Evolutionary conservation across 2,113 vertebrate genomes (phyloP).

Genomic region (Rhinopomastus cyanomelas): DNA sequence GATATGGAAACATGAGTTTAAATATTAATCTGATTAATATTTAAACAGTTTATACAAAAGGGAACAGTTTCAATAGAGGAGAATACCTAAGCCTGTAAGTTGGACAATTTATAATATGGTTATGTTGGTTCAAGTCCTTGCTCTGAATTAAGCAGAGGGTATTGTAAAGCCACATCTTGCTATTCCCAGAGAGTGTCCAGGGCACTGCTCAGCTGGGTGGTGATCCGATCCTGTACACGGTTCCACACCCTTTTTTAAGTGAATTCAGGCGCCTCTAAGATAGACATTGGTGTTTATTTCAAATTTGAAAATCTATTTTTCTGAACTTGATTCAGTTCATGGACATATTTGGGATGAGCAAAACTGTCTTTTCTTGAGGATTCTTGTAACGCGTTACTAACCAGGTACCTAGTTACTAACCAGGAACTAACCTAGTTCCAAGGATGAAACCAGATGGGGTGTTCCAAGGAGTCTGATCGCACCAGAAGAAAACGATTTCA

Average conservation of each 20-base stretch:
- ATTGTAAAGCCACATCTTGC: background rate
- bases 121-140: background rate
- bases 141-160: background rate
- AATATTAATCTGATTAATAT: constrained; percentile 64
- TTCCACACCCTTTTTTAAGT: background rate
- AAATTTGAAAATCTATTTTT: background rate
- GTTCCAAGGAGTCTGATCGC: background rate
- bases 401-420: background rate
- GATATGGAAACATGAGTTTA: constrained; percentile 49
- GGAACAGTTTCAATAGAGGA: constrained; percentile 2
- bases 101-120: constrained; percentile 52
- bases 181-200: background rate
- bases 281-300: background rate
- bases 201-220: background rate
- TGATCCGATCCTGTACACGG: background rate
- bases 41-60: constrained; percentile 51
- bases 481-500: background rate
- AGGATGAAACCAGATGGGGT: background rate
- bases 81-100: constrained; percentile 8
- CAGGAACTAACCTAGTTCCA: background rate
- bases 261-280: background rate
- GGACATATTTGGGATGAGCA: background rate
- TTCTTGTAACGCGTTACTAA: background rate
- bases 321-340: background rate
- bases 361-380: background rate